Base-by-base conservation (phyloP, 1,140 invertebrate genomes). In the Cylas formicarius region DNA sequence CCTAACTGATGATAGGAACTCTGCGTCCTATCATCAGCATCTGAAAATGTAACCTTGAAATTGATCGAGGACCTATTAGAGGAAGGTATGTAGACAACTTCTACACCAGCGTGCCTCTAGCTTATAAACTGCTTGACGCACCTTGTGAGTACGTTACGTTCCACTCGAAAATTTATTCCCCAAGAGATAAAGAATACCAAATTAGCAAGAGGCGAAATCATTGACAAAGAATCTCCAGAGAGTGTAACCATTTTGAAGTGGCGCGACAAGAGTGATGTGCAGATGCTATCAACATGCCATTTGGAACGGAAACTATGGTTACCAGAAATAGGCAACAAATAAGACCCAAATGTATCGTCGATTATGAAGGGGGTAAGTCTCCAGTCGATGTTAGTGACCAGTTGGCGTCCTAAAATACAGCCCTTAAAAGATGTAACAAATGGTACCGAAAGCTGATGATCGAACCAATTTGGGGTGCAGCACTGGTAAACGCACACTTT, bases 351-450 rank as follows among this genome's bases (percentile, higher is more conserved):
- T 34, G 29, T 48, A 59, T 70, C 42, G 17, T 61, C 19, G 61
- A 60, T 48, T 69, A 69, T 57, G 69, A 69, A 56, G 52, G 55
- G 53, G 50, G 52, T 37, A 70, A 70, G 55, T 48, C 44, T n/a
- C 35, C 8, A n/a, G 43, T 52, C 31, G 41, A 45, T 23, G 14
- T 44, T n/a, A 46, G 41, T 10, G 54, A 63, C 46, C 57, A 62
- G 44, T 53, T 63, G 56, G 39, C 47, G 16, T 28, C 48, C 0
- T 40, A 60, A 34, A 16, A 42, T 23, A 33, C 49, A 11, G 36
- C 48, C 39, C 37, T 58, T 10, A 37, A 57, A 33, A 44, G 48
- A 49, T 34, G 33, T 41, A 37, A 19, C 5, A 51, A 51, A 35
- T 51, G 49, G 44, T 51, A 46, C 21, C 32, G 39, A 4, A 51